Evolutionary conservation across 2,888 invertebrate genomes (phyloP).

Genomic region (Drosophila demipolita): DNA sequence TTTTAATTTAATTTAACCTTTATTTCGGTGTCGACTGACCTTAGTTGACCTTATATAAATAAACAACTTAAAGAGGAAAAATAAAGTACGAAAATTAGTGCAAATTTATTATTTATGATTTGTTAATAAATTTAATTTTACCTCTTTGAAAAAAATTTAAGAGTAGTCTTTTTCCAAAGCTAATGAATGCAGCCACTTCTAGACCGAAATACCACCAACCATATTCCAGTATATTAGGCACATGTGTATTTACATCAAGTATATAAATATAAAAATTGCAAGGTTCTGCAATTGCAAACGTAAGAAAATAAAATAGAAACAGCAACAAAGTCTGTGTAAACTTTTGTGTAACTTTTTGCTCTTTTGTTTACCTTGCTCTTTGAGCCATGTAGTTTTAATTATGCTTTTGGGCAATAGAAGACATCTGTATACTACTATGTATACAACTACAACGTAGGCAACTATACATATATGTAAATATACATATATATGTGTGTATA

Average conservation of each 20-base stretch:
- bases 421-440: slow-evolving; percentile 21
- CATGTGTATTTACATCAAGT: not conserved
- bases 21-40: not conserved
- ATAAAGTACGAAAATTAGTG: no score
- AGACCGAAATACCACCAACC: not conserved
- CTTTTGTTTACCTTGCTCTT: slow-evolving; percentile 38
- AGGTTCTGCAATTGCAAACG: slow-evolving; percentile 22
- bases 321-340: slow-evolving; percentile 28
- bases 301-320: slow-evolving; percentile 5
- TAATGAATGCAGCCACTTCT: not conserved
- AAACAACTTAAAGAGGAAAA: no score
- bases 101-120: no score
- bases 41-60: no score
- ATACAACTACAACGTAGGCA: slow-evolving; percentile 1
- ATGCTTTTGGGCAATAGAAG: slow-evolving; percentile 53
- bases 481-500: slow-evolving; percentile 5
- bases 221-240: not conserved
- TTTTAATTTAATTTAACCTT: not conserved
- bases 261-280: slow-evolving; percentile 13
- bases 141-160: no score
- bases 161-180: not conserved
- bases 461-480: slow-evolving; percentile 2
- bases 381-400: slow-evolving; percentile 65
- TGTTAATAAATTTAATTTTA: no score
- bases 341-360: slow-evolving; percentile 35